Evolutionary conservation across 1,140 invertebrate species (phyloP).

Genomic region (Diabrotica undecimpunctata): DNA sequence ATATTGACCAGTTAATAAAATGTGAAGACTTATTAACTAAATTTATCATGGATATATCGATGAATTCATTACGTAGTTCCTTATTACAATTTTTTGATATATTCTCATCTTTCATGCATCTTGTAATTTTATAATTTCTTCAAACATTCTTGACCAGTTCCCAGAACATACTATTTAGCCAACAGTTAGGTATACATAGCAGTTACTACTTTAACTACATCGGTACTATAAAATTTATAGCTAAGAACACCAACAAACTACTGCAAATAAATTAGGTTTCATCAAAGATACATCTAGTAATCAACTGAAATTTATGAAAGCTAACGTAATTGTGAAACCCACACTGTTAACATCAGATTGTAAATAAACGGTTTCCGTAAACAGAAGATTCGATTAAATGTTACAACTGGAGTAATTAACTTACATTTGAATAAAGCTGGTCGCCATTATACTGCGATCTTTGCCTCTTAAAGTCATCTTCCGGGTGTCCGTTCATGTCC

Average conservation of each 20-base stretch:
- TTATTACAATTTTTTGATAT: no score
- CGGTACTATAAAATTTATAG: background rate
- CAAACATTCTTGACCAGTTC: no score
- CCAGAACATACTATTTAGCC: no score
- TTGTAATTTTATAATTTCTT: no score
- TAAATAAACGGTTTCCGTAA: background rate
- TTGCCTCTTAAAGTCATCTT: constrained; percentile 82
- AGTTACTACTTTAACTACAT: no score
- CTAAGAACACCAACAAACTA: background rate
- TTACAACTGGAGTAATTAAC: constrained; percentile 44
- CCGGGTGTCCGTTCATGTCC: constrained; percentile 76
- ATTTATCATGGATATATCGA: no score
- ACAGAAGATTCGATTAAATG: constrained; percentile 21
- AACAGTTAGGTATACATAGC: no score
- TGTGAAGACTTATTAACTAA: no score
- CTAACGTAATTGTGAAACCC: background rate
- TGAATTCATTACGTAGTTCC: no score
- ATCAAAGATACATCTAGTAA: constrained; percentile 1
- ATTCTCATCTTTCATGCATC: no score
- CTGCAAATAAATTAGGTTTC: background rate
- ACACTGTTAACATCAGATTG: background rate
- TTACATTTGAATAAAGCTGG: constrained; percentile 83
- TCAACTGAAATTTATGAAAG: constrained; percentile 2
- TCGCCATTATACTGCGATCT: constrained; percentile 85
- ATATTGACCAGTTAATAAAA: no score